A percentile compares a stretch with the other conserved stretches of the same genome.
Conservation (phyloP, 2,888 invertebrate genomes). For the Cataglyphis livida region DNA sequence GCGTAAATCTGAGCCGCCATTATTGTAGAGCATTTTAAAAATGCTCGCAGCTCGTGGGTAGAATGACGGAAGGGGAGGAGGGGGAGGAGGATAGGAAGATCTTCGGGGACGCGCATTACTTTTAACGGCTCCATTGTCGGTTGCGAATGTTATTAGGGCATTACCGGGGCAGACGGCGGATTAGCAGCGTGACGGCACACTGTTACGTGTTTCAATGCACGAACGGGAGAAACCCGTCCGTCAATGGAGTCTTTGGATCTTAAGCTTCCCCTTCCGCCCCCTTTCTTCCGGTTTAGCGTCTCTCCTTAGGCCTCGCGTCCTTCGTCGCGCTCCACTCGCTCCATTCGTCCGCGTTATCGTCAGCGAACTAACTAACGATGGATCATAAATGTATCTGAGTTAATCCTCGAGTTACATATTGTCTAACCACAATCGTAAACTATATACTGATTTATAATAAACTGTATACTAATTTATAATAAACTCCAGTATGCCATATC, state of each 20-base stretch:
- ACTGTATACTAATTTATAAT: background rate
- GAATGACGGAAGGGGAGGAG: constrained; percentile 37
- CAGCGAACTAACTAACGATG: constrained; percentile 17
- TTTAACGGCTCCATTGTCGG: constrained; percentile 69
- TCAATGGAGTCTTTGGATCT: constrained; percentile 77
- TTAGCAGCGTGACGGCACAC: constrained; percentile 65
- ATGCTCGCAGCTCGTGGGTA: constrained; percentile 23
- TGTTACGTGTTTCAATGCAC: constrained; percentile 72
- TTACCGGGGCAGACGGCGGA: constrained; percentile 72
- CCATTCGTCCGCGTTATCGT: constrained; percentile 18
- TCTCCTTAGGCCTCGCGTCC: constrained; percentile 52
- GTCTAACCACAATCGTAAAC: background rate
- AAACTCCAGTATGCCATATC: background rate
- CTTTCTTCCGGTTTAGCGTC: constrained; percentile 80
- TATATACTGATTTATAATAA: background rate
- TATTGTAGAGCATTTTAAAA: constrained; percentile 54
- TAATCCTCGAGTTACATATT: constrained; percentile 25
- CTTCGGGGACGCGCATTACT: constrained; percentile 42
- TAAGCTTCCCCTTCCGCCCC: constrained; percentile 80
- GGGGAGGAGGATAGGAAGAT: background rate
- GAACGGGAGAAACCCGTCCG: constrained; percentile 60
- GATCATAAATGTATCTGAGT: constrained; percentile 9
- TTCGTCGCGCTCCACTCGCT: constrained; percentile 28
- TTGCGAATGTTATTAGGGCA: constrained; percentile 77
- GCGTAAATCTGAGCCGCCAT: constrained; percentile 59